A percentile compares a stretch with the other conserved stretches of the same genome.
Conservation (phyloP, 2,113 vertebrate genomes). For the Cebus imitator region DNA sequence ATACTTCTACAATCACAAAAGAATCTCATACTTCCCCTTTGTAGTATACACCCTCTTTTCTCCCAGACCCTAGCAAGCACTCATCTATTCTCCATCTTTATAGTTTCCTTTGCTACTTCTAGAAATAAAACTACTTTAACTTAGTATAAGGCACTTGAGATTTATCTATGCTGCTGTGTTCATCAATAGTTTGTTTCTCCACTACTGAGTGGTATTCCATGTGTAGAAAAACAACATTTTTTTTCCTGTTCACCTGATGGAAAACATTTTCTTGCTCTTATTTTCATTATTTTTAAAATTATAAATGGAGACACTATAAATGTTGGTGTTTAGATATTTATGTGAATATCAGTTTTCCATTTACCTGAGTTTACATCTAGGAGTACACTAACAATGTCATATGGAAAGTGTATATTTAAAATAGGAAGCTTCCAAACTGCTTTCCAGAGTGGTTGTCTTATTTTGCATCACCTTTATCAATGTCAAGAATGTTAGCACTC, state of each 20-base stretch:
- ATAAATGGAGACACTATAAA: not conserved
- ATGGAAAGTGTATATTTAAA: not conserved
- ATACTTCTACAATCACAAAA: not conserved
- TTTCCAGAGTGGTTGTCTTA: not conserved
- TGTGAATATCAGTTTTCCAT: not conserved
- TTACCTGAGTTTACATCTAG: not conserved
- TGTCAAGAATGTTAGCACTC: not conserved
- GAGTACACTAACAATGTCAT: not conserved
- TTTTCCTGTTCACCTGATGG: not conserved
- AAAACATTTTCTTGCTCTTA: not conserved
- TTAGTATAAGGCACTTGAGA: not conserved
- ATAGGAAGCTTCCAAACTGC: not conserved
- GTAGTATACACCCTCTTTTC: not conserved
- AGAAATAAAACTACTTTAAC: not conserved
- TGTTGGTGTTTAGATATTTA: not conserved
- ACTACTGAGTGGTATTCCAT: not conserved
- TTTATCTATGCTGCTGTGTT: not conserved
- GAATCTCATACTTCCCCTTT: not conserved
- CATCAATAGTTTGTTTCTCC: not conserved
- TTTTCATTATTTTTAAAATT: not conserved
- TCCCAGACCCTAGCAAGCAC: not conserved
- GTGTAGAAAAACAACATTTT: not conserved
- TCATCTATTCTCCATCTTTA: not conserved
- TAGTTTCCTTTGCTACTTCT: not conserved
- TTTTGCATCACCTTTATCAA: not conserved